A percentile compares a stretch with the other conserved stretches of the same genome.
These are phyloP conservation scores for Hemistola chrysoprasaria DNA, from an alignment of 2,888 invertebrate genomes.

Conservation along the genomic window DNA sequence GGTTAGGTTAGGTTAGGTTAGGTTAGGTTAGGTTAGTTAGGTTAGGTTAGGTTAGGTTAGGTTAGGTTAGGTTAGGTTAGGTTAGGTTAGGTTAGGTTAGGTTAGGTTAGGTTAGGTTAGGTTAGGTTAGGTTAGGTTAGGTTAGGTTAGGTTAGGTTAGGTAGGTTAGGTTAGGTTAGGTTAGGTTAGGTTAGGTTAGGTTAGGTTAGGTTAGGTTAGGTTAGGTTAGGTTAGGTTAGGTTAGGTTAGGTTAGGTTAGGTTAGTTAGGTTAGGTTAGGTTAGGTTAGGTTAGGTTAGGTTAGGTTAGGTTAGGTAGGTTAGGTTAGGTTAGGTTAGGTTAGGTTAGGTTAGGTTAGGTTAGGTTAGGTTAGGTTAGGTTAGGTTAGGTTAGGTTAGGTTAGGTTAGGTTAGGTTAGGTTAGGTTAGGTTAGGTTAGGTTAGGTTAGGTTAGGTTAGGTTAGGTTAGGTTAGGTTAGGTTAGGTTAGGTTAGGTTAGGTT, in stretches of 20 bases:
- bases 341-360: conserved; percentile 20
- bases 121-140: conserved; percentile 22
- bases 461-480: conserved; percentile 22
- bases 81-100: conserved; percentile 24
- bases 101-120: conserved; percentile 26
- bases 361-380: conserved; percentile 15
- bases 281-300: conserved; percentile 23
- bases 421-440: conserved; percentile 19
- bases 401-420: conserved; percentile 15
- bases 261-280: conserved; percentile 23
- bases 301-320: conserved; percentile 19
- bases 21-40: conserved; percentile 18
- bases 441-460: conserved; percentile 20
- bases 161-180: conserved; percentile 22
- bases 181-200: conserved; percentile 18
- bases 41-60: conserved; percentile 22
- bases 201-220: conserved; percentile 24
- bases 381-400: conserved; percentile 24
- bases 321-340: conserved; percentile 19
- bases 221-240: conserved; percentile 22
- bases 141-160: conserved; percentile 22
- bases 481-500: conserved; percentile 24
- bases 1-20: conserved; percentile 22
- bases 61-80: conserved; percentile 23
- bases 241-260: conserved; percentile 23